Evolutionary conservation across 2,888 invertebrate genomes (phyloP).

Genomic region (Chirona hameri): DNA sequence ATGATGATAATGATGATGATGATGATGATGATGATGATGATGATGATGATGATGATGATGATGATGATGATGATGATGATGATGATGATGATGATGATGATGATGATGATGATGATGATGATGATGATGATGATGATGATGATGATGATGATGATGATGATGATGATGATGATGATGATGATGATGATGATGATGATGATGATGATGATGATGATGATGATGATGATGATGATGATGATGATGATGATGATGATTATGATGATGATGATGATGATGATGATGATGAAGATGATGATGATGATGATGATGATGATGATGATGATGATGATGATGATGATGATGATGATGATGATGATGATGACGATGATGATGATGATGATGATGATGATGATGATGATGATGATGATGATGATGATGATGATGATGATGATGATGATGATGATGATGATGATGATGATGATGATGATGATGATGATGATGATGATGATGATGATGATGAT

Average conservation of each 20-base stretch:
- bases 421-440: conserved; percentile 22
- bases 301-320: too few species aligned
- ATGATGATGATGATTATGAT: too few species aligned
- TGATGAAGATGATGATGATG: conserved; percentile 7
- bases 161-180: too few species aligned
- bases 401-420: conserved; percentile 22
- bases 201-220: too few species aligned
- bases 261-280: too few species aligned
- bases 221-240: too few species aligned
- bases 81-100: conserved; percentile 22
- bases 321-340: too few species aligned
- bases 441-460: conserved; percentile 22
- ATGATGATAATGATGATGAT: conserved; percentile 22
- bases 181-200: too few species aligned
- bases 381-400: conserved; percentile 22
- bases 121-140: conserved; percentile 22
- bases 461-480: conserved; percentile 22
- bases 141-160: conserved; percentile 22
- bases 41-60: conserved; percentile 22
- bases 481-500: conserved; percentile 22
- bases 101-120: too few species aligned
- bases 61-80: too few species aligned
- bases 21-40: conserved; percentile 22
- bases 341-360: too few species aligned
- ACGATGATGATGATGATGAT: too few species aligned